Evolutionary conservation across 2,113 vertebrate genomes (phyloP).

Genomic region (Trematocara nigrifrons): DNA sequence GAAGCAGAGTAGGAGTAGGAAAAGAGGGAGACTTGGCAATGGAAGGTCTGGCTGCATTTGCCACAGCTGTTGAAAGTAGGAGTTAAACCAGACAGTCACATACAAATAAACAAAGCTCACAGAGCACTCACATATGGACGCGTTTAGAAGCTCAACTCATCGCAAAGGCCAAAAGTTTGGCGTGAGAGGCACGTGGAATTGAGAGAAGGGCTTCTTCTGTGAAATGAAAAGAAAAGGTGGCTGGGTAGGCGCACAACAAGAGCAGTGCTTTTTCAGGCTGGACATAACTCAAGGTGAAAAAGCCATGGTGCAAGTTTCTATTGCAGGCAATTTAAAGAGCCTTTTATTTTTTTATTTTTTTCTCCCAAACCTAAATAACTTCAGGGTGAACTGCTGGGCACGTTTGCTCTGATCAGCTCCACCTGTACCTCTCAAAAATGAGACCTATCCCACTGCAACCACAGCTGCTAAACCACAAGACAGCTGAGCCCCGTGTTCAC

Average conservation of each 20-base stretch:
- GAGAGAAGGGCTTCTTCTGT: background rate
- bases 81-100: slow-evolving; percentile 54
- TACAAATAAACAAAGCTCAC: slow-evolving; percentile 35
- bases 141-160: slow-evolving; percentile 27
- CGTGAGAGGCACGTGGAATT: background rate
- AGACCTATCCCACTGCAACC: background rate
- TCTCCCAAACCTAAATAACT: background rate
- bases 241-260: background rate
- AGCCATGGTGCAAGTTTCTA: background rate
- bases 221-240: background rate
- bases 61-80: slow-evolving; percentile 66
- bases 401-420: background rate
- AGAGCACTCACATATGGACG: slow-evolving; percentile 30
- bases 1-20: slow-evolving; percentile 49
- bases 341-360: background rate
- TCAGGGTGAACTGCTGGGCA: background rate
- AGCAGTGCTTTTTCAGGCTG: background rate
- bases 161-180: slow-evolving; percentile 18
- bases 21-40: slow-evolving; percentile 47
- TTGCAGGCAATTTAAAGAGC: background rate
- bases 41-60: slow-evolving; percentile 48
- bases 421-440: background rate
- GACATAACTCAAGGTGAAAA: background rate
- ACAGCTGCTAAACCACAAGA: slow-evolving; percentile 5
- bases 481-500: background rate